Base-by-base conservation (phyloP, 2,888 invertebrate species). In the Apamea crenata region DNA sequence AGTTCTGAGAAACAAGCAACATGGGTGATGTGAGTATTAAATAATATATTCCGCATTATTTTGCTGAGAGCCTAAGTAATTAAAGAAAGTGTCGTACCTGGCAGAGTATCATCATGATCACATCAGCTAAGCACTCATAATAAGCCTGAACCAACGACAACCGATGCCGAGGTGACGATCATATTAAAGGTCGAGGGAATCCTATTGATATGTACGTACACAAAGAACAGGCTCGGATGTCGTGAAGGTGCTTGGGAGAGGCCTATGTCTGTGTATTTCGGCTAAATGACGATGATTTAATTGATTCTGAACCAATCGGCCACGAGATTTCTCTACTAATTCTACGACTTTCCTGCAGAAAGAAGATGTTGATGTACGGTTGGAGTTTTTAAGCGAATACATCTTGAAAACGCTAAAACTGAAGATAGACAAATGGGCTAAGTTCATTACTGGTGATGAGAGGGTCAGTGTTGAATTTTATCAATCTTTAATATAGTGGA, bases 351-450 rank as follows among this genome's bases (percentile, higher is more conserved):
- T 36, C 32, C 8, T 73, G 63, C 69, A 73, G 63, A 95, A 87
- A 63, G 92, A 92, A 91, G 96, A 92, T 92, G 96, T 97, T 72
- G 99, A 99, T 95, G 95, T 97, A 74, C 97, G 99, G 44, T 95
- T 99, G 81, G 98, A 98, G 88, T 99, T 98, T 94, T 97, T 99
- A 77, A 97, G 98, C 76, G 98, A 98, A 91, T 99, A 98, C 93
- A 95, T 98, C 63, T 94, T 97, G 44, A 98, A 97, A 92, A 97
- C 98, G 16, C 97, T 99, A 89, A 98, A 98, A 92, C 96, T 99
- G 84, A 99, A 99, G 95, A 95, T 97, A 78, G 99, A 99, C 85
- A 98, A 98, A 97, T 99, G 99, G 99, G 93, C 96, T 72, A 99
- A 99, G 95, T 98, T 99, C 97, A 98, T 99, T 86, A 96, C 97